Evolutionary conservation across 2,113 vertebrate species (phyloP), one percentile per base, ranked within the genome.

Genomic region (Garra rufa): DNA sequence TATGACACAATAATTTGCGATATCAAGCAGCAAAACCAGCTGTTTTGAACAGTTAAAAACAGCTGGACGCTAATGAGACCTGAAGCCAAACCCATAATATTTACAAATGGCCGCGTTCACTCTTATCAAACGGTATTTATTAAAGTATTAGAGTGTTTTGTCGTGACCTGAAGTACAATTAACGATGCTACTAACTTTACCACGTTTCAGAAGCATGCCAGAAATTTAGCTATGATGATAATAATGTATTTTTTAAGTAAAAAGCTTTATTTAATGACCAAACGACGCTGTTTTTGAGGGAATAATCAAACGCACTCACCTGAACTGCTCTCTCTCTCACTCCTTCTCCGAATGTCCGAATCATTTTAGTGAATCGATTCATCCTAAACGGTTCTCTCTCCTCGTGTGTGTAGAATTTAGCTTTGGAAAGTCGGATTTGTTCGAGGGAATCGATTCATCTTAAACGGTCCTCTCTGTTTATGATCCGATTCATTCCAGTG

Each of bases 251-350:
- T 30, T 55, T 65, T 30, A 13, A 30, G 7, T 34, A 28, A 65
- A 14, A 34, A 65, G 7, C 14, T 17, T 65, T 0, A 65, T 63
- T 63, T 30, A 14, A 0, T 0, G 14, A 17, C 14, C 48, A 17
- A 15, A 1, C 1, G 59, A 50, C 0, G 9, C 24, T 26, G 24
- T 61, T 26, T 14, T 61, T 63, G 24, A 63, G 30, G 7, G 28
- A n/a, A 14, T 41, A 52, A 38, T 55, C 17, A 86, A 78, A 84
- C 79, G 7, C 67, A 48, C 59, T 10, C 6, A 61, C 7, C 8
- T 38, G 19, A 21, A 19, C 1, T 21, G 11, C 59, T 28, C 26
- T 13, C 4, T 28, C 24, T 14, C 4, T 24, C 57, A 2, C n/a
- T 0, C 34, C 4, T 61, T 1, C 59, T 6, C 24, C 26, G 13